Evolutionary conservation across 2,797 vertebrate genomes (phyloP).

Genomic region (Hozukius guyotensis): DNA sequence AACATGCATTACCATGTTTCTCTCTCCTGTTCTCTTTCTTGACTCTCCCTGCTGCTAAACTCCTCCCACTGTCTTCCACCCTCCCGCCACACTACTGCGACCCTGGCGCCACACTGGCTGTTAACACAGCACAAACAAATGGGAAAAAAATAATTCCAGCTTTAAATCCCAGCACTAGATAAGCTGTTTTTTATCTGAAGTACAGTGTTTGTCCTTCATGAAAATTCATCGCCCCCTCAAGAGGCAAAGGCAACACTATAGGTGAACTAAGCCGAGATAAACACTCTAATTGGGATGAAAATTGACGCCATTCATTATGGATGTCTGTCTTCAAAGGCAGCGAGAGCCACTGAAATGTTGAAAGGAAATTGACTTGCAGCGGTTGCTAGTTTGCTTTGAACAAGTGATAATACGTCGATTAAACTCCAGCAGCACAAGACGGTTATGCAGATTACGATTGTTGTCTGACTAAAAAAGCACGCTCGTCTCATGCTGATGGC

Average conservation of each 20-base stretch:
- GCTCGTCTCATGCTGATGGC: conserved; percentile 52
- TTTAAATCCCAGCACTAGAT: conserved; percentile 77
- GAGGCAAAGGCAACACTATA: conserved; percentile 77
- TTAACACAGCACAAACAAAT: conserved; percentile 76
- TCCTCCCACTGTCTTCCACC: conserved; percentile 23
- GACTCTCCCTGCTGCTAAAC: conserved; percentile 2
- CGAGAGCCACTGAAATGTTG: conserved; percentile 69
- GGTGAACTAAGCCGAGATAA: conserved; percentile 82
- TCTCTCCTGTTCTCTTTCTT: conserved; percentile 13
- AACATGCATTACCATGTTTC: conserved; percentile 60
- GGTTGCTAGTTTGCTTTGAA: conserved; percentile 68
- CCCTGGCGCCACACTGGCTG: conserved; percentile 47
- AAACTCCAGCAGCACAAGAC: conserved; percentile 62
- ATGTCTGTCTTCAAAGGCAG: conserved; percentile 79
- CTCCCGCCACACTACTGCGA: conserved; percentile 14
- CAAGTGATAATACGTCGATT: conserved; percentile 68
- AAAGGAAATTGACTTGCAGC: conserved; percentile 77
- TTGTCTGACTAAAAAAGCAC: conserved; percentile 54
- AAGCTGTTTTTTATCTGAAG: conserved; percentile 76
- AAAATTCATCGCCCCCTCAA: conserved; percentile 77
- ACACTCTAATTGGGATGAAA: conserved; percentile 83
- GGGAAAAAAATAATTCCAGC: conserved; percentile 70
- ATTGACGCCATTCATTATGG: conserved; percentile 79
- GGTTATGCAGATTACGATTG: conserved; percentile 67
- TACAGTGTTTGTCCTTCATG: conserved; percentile 81